A percentile compares a stretch with the other conserved stretches of the same genome.
Conservation (phyloP, 1,140 invertebrate genomes). For the Campoletis sonorensis region DNA sequence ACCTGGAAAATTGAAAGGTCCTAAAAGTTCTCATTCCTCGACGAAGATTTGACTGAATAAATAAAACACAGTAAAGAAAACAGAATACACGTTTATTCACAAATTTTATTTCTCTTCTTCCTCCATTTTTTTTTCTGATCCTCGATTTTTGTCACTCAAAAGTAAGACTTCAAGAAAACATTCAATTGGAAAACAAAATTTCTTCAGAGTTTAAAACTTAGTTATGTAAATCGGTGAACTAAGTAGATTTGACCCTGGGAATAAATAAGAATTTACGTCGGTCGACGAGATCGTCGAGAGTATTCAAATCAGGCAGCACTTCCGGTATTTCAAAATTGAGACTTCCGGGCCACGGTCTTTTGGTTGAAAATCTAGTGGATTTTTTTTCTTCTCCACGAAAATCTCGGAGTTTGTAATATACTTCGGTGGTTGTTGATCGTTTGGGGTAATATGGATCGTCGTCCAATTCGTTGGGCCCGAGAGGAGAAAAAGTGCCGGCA, state of each 20-base stretch:
- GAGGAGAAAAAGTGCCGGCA: conserved; percentile 57
- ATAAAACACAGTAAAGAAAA: background rate
- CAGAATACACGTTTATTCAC: background rate
- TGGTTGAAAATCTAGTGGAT: conserved; percentile 48
- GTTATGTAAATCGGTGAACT: background rate
- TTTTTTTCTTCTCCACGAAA: conserved; percentile 21
- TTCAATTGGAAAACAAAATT: background rate
- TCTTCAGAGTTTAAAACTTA: background rate
- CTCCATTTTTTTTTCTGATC: background rate
- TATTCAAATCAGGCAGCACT: conserved; percentile 65
- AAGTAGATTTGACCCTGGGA: conserved; percentile 53
- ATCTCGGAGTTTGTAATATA: conserved; percentile 60
- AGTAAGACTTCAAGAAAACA: background rate
- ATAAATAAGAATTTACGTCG: conserved; percentile 68
- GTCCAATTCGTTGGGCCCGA: conserved; percentile 58
- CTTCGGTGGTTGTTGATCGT: conserved; percentile 59
- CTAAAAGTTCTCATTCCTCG: no score
- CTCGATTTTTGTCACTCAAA: background rate
- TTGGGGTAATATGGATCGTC: conserved; percentile 70
- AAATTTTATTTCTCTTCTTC: background rate
- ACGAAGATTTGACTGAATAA: no score
- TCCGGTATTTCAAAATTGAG: conserved; percentile 60
- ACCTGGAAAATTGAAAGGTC: no score
- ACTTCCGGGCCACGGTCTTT: conserved; percentile 27
- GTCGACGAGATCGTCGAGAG: conserved; percentile 67